Conservation (phyloP, 2,797 vertebrate genomes). For the Gallinago stenura region DNA sequence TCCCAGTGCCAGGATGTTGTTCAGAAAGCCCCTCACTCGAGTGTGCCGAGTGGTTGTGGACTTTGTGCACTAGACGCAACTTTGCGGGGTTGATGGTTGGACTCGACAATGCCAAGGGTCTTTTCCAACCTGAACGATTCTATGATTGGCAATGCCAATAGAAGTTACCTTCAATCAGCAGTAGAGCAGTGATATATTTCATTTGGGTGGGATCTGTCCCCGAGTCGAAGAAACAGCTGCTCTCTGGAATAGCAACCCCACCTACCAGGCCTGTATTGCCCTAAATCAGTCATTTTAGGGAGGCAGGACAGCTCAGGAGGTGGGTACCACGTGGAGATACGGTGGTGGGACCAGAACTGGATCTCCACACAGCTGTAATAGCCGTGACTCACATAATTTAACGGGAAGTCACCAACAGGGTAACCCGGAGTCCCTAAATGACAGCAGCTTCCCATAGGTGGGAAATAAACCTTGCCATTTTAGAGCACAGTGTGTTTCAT, state of each 20-base stretch:
- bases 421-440: background rate
- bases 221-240: background rate
- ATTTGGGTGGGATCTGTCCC: background rate
- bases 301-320: background rate
- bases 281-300: background rate
- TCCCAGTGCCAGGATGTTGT: background rate
- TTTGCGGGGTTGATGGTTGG: too few species aligned
- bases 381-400: background rate
- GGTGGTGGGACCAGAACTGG: background rate
- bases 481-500: background rate
- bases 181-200: background rate
- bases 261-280: background rate
- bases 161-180: background rate
- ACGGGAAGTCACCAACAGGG: background rate
- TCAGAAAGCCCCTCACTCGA: background rate
- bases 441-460: background rate
- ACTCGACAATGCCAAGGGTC: too few species aligned
- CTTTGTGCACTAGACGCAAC: too few species aligned
- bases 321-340: accelerated
- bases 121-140: too few species aligned
- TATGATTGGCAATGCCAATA: background rate
- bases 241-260: background rate
- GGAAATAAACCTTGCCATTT: background rate
- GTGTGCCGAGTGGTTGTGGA: background rate
- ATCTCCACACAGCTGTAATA: background rate